Conservation (phyloP, 1,140 invertebrate species). For the Microplitis demolitor region DNA sequence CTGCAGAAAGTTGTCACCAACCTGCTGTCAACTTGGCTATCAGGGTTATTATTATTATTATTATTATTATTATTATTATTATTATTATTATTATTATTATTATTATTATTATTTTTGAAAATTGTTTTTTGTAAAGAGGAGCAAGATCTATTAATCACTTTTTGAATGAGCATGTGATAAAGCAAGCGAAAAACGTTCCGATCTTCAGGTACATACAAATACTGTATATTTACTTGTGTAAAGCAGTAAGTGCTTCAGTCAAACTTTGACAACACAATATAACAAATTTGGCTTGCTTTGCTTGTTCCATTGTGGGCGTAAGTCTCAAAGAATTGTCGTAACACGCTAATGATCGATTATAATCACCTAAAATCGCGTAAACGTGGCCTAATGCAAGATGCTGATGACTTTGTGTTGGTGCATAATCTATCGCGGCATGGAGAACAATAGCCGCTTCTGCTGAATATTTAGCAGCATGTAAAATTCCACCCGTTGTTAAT, state of each 20-base stretch:
- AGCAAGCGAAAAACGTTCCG: no score
- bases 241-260: slow-evolving; percentile 67
- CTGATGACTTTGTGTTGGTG: slow-evolving; percentile 71
- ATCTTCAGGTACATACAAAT: no score
- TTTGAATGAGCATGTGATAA: no score
- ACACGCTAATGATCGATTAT: slow-evolving; percentile 67
- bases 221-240: slow-evolving; percentile 67
- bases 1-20: no score
- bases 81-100: no score
- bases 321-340: slow-evolving; percentile 76
- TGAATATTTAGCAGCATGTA: slow-evolving; percentile 74
- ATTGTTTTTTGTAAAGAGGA: no score
- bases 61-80: no score
- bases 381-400: slow-evolving; percentile 82
- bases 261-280: slow-evolving; percentile 74
- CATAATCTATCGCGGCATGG: slow-evolving; percentile 79
- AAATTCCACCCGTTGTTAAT: slow-evolving; percentile 80
- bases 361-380: slow-evolving; percentile 72
- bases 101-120: no score
- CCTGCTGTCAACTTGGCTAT: no score
- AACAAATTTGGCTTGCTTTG: slow-evolving; percentile 67
- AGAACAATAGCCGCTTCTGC: slow-evolving; percentile 81
- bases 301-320: slow-evolving; percentile 63
- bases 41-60: no score
- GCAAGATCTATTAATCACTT: no score